These are phyloP conservation scores for Dallia pectoralis DNA, from an alignment of 2,797 vertebrate genomes.

Conservation along the genomic window DNA sequence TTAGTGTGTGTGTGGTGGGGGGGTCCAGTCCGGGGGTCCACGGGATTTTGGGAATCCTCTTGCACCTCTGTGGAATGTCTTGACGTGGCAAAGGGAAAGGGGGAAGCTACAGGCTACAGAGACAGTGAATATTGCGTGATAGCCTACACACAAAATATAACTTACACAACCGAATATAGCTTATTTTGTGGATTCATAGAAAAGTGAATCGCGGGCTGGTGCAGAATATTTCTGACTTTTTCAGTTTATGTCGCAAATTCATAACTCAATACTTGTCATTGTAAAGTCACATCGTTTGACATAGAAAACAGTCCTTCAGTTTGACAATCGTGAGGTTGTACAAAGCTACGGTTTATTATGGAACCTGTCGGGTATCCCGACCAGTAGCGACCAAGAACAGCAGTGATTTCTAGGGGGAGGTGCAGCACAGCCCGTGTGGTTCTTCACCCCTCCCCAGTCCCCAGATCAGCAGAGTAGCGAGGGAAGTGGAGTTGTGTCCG, in stretches of 20 bases:
- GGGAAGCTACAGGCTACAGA: slow-evolving; percentile 30
- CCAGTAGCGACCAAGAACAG: slow-evolving; percentile 3
- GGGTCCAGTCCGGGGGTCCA: too few relatives aligned
- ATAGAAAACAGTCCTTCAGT: not conserved
- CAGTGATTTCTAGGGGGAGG: slow-evolving; percentile 60
- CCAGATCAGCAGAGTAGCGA: slow-evolving; percentile 21
- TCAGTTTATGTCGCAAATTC: too few relatives aligned
- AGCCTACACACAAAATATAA: not conserved
- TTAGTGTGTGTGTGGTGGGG: too few relatives aligned
- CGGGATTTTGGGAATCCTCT: not conserved
- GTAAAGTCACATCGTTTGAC: not conserved
- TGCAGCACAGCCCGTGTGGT: slow-evolving; percentile 43
- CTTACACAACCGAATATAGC: not conserved
- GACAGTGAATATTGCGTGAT: slow-evolving; percentile 36
- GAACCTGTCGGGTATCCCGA: not conserved
- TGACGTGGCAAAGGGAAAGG: slow-evolving; percentile 69
- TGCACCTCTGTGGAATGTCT: slow-evolving; percentile 51
- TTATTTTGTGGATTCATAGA: not conserved
- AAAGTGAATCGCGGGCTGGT: too few relatives aligned
- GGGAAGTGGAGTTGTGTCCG: slow-evolving; percentile 54
- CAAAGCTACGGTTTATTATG: not conserved
- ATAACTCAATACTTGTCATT: not conserved
- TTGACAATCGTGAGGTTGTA: not conserved
- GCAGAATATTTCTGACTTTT: too few relatives aligned
- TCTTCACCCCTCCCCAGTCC: slow-evolving; percentile 17